Conservation (phyloP, 2,888 invertebrate genomes). For the Liopterus haemorrhoidalis region DNA sequence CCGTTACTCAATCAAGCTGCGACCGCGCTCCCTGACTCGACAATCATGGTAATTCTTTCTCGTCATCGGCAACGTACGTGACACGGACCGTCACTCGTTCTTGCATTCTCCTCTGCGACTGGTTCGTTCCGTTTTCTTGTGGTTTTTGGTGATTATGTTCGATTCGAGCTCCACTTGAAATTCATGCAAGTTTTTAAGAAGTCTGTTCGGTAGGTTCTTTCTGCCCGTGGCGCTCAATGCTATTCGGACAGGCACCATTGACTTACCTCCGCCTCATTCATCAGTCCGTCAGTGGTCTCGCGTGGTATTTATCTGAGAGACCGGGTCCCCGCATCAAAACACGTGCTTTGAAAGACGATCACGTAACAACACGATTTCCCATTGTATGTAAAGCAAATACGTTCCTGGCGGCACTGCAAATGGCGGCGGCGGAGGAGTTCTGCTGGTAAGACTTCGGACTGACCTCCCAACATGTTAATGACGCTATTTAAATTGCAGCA, state of each 20-base stretch:
- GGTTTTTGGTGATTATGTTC: neutral
- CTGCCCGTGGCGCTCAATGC: conserved; percentile 24
- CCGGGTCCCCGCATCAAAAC: conserved; percentile 38
- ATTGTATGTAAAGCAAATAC: conserved; percentile 45
- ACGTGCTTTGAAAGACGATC: conserved; percentile 42
- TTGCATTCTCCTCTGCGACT: neutral
- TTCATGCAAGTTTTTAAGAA: conserved; percentile 27
- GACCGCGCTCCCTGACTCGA: conserved; percentile 13
- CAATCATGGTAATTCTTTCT: conserved; percentile 7
- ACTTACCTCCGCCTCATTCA: conserved; percentile 38
- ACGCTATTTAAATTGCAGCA: too few species aligned
- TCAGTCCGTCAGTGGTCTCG: conserved; percentile 33
- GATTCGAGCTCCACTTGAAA: neutral
- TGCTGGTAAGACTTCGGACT: conserved; percentile 31
- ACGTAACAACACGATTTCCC: conserved; percentile 43
- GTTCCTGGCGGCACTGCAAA: conserved; percentile 32
- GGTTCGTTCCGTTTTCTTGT: conserved; percentile 10
- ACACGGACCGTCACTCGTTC: neutral
- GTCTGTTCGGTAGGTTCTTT: conserved; percentile 28
- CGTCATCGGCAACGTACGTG: conserved; percentile 4
- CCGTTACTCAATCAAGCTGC: conserved; percentile 44
- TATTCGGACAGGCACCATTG: conserved; percentile 29
- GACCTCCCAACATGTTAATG: conserved; percentile 46
- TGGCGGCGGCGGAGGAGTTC: conserved; percentile 8
- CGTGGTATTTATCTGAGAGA: conserved; percentile 10